Percentiles rank a stretch among this genome's conserved stretches.
These are phyloP conservation scores for Sinonovacula constricta DNA, from an alignment of 1,140 invertebrate genomes.

Conservation along the genomic window DNA sequence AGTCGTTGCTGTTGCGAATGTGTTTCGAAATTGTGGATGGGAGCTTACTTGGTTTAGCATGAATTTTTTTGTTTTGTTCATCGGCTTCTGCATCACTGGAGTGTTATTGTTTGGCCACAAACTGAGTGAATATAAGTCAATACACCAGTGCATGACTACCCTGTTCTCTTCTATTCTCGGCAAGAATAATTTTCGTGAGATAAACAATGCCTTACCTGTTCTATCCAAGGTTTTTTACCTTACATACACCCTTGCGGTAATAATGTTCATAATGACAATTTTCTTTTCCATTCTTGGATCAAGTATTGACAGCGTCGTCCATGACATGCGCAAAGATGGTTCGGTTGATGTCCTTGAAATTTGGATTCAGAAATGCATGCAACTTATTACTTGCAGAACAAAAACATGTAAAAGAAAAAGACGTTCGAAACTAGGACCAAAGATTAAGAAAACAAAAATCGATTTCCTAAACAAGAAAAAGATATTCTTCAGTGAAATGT, in stretches of 20 bases:
- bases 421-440: no score
- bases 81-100: conserved; percentile 32
- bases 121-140: conserved; percentile 6
- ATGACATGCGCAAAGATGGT: neutral
- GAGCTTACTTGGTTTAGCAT: conserved; percentile 42
- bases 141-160: conserved; percentile 74
- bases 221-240: conserved; percentile 87
- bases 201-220: conserved; percentile 80
- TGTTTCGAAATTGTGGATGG: conserved; percentile 33
- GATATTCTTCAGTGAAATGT: no score
- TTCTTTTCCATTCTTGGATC: conserved; percentile 86
- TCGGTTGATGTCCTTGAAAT: conserved; percentile 14
- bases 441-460: no score
- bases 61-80: conserved; percentile 23
- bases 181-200: conserved; percentile 85
- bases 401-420: no score
- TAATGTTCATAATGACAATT: conserved; percentile 89
- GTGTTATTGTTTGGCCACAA: conserved; percentile 36
- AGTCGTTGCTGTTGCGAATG: conserved; percentile 29
- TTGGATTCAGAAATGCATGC: neutral
- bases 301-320: conserved; percentile 24
- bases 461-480: no score
- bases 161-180: conserved; percentile 86
- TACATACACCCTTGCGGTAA: conserved; percentile 86
- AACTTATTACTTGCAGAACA: no score